Base-by-base conservation (phyloP, 2,797 vertebrate species). In the Danio choprae region DNA sequence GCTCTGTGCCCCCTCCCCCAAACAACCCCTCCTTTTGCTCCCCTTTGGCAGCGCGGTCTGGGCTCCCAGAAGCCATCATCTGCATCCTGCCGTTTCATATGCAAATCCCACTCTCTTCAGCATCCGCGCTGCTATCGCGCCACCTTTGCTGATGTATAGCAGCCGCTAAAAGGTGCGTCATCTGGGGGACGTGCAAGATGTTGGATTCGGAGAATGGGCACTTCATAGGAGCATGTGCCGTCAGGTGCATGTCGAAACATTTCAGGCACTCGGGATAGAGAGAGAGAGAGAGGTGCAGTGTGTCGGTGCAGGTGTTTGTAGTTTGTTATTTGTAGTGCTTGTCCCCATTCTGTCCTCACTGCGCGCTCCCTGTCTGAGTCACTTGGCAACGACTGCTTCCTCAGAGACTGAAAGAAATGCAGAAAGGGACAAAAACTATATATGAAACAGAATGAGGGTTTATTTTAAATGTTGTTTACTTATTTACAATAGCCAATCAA, bases 1-100 rank as follows among this genome's bases (percentile, higher is more conserved):
- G 58, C 69, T 70, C 59, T 40, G 16, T 38, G 62, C 46, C 41
- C 40, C 69, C 51, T 79, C 53, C 56, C 44, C 55, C 60, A 62
- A 20, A 68, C 53, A 41, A 62, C 44, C 58, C 20, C 38, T 70
- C 43, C 77, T 82, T 79, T 72, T 51, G 41, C 50, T 79, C 73
- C 70, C 60, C 69, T 87, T 65, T 18, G 77, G 83, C 81, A 80
- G 58, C 6, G 13, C 70, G 46, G 80, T 77, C 85, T 74, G 65
- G 77, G 73, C 73, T 79, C 82, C 58, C 76, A 77, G 73, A 69
- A 81, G 83, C 85, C 80, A 74, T 82, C 84, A 86, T 89, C 87
- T 83, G 81, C 78, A 64, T 86, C 82, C 87, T 76, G 53, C 81
- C 51, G 58, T 92, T 91, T 92, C 83, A 90, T 86, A 92, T 92